Conservation (phyloP, 2,888 invertebrate species). For the Apamea monoglypha region DNA sequence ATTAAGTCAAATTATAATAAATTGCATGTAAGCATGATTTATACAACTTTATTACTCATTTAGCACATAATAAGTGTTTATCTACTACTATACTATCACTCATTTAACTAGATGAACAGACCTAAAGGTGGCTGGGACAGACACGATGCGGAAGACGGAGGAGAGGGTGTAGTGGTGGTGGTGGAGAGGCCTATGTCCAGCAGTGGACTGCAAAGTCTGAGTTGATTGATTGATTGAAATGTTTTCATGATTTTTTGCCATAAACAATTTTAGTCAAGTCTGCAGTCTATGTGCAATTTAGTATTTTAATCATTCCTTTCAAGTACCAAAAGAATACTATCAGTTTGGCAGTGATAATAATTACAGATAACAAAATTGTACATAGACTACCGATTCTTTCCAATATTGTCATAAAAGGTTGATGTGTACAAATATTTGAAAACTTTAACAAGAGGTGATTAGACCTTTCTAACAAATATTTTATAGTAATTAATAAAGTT, state of each 20-base stretch:
- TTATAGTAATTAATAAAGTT: not conserved
- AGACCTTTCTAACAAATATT: not conserved
- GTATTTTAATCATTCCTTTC: not conserved
- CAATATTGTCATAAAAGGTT: not conserved
- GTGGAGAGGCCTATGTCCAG: no score
- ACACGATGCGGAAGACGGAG: no score
- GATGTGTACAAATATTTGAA: not conserved
- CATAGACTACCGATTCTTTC: not conserved
- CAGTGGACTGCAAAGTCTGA: no score
- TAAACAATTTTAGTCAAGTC: not conserved
- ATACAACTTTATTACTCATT: not conserved
- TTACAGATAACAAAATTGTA: not conserved
- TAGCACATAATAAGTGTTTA: not conserved
- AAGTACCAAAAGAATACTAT: not conserved
- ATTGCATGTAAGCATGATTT: slow-evolving; percentile 1
- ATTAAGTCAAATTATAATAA: slow-evolving; percentile 1
- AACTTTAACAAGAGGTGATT: not conserved
- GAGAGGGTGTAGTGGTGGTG: no score
- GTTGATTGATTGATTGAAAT: no score
- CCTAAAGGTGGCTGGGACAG: no score
- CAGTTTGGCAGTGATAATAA: not conserved
- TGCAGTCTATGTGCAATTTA: not conserved
- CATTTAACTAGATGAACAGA: no score
- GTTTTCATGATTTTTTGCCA: not conserved
- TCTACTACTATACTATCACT: no score